phyloP scores from a whole-genome alignment of 2,888 invertebrate species.

The Tenthredo distinguenda region DNA sequence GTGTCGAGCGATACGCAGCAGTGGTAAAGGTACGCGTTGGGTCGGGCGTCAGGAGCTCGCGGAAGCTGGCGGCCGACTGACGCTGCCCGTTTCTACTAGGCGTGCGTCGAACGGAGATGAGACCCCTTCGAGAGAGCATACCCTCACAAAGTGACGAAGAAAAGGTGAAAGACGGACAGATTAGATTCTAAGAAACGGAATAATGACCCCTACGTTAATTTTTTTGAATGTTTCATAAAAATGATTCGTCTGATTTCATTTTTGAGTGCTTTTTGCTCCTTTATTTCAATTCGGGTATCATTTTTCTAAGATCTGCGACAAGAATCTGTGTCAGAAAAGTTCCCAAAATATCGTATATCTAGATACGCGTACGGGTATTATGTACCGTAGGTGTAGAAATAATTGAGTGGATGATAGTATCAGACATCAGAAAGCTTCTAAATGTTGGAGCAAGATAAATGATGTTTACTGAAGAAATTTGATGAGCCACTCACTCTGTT shows the following conservation, averaged over 20 bases:
- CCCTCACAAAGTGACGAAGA: background rate
- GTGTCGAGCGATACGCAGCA: constrained; percentile 20
- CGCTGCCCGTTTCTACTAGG: constrained; percentile 44
- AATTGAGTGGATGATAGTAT: background rate
- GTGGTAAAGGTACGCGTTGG: constrained; percentile 18
- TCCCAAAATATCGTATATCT: background rate
- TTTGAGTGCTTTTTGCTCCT: background rate
- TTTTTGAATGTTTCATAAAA: background rate
- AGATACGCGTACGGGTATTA: background rate
- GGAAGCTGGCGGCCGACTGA: constrained; percentile 49
- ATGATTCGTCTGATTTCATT: background rate
- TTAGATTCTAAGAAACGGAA: background rate
- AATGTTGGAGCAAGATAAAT: background rate
- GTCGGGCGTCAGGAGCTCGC: constrained; percentile 47
- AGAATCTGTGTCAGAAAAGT: background rate
- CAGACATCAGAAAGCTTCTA: background rate
- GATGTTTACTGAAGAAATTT: constrained; percentile 17
- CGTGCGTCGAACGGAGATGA: constrained; percentile 36
- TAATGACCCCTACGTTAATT: background rate
- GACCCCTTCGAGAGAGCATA: background rate
- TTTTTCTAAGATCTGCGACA: background rate
- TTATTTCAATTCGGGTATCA: background rate
- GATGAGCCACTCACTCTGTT: constrained; percentile 16
- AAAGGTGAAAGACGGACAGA: background rate
- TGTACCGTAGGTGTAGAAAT: constrained; percentile 3